A percentile compares a stretch with the other conserved stretches of the same genome.
Conservation (phyloP, 2,797 vertebrate species). For the Gymnopithys bicolor region DNA sequence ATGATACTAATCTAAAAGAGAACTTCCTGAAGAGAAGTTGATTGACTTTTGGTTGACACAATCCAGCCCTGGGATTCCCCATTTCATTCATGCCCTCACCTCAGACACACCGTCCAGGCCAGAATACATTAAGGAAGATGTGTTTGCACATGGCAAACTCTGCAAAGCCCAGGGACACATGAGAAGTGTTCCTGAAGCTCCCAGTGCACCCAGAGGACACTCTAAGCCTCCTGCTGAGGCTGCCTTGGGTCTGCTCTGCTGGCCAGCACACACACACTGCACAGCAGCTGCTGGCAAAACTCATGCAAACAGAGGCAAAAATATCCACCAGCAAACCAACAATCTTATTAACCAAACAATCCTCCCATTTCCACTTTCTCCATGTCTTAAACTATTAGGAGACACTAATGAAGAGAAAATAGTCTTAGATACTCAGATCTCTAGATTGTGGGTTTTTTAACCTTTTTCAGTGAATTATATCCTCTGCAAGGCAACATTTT, state of each 20-base stretch:
- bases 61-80: background rate
- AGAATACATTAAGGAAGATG: background rate
- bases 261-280: background rate
- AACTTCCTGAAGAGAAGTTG: background rate
- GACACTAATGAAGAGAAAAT: background rate
- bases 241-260: background rate
- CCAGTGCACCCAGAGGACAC: background rate
- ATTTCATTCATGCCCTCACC: background rate
- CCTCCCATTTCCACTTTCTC: background rate
- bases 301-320: background rate
- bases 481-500: background rate
- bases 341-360: background rate
- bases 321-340: background rate
- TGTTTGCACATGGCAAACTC: background rate
- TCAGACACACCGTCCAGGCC: background rate
- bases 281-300: background rate
- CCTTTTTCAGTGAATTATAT: background rate
- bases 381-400: background rate
- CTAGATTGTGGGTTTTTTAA: background rate
- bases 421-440: background rate
- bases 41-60: background rate
- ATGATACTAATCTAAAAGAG: background rate
- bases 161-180: background rate
- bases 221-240: background rate
- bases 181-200: background rate